A percentile compares a stretch with the other conserved stretches of the same genome.
phyloP scores from a whole-genome alignment of 1,140 invertebrate species.

The Camponotus floridanus region DNA sequence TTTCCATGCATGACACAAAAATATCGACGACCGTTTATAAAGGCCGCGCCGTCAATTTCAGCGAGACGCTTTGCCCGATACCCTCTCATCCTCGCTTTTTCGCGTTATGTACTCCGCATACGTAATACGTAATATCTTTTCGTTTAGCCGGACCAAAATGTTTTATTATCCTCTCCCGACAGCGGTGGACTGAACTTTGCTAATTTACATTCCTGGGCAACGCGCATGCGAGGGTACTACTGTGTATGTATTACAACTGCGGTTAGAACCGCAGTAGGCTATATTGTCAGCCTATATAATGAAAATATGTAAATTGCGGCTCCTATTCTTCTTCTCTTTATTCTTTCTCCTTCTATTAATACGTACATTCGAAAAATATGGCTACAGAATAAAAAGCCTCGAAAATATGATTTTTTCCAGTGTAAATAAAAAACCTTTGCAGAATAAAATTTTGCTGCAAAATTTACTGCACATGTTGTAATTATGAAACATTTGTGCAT shows the following conservation, averaged over 20 bases:
- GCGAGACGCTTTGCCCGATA: neutral
- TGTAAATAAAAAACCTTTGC: neutral
- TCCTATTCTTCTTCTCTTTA: neutral
- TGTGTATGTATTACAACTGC: neutral
- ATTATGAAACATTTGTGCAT: neutral
- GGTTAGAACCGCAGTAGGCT: neutral
- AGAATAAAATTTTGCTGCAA: neutral
- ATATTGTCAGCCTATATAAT: neutral
- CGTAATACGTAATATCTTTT: constrained; percentile 68
- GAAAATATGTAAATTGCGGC: neutral
- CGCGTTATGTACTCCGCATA: constrained; percentile 48
- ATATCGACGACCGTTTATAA: constrained; percentile 56
- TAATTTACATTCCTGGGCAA: neutral
- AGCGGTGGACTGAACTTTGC: constrained; percentile 9
- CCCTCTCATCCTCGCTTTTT: neutral
- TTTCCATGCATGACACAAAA: constrained; percentile 37
- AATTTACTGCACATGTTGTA: neutral
- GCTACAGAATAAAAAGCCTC: neutral
- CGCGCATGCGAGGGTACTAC: neutral
- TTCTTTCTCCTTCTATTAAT: neutral
- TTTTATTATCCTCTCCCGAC: constrained; percentile 52
- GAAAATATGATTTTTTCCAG: neutral
- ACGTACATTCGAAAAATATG: neutral
- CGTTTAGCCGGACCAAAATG: constrained; percentile 56
- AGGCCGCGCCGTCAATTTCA: constrained; percentile 53